Evolutionary conservation across 30 jellyfish, hydroid and myxozoan genomes (phyloP).

Genomic region (Chrysaora quinquecirrha): DNA sequence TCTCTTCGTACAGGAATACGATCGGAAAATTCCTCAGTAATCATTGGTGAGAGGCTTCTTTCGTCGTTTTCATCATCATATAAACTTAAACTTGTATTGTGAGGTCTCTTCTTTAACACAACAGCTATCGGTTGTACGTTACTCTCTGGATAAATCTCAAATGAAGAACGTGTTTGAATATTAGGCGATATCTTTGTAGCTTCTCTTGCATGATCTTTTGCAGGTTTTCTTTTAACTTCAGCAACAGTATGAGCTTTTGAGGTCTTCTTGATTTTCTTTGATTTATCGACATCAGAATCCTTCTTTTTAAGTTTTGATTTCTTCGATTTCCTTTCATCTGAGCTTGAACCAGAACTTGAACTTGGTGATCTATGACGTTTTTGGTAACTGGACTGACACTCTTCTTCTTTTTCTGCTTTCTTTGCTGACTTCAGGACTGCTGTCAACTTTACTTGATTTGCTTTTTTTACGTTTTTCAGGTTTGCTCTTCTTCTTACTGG

Average conservation of each 20-base stretch:
- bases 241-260: neutral
- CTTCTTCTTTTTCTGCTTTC: neutral
- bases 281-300: conserved; percentile 15
- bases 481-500: neutral
- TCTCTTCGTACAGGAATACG: conserved; percentile 9
- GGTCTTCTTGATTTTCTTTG: conserved; percentile 10
- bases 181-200: neutral
- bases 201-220: neutral
- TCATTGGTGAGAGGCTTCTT: neutral
- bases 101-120: neutral
- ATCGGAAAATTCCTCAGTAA: neutral
- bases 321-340: conserved; percentile 26
- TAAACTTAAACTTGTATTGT: neutral
- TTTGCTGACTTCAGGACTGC: neutral
- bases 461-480: neutral
- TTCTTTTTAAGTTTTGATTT: conserved; percentile 10
- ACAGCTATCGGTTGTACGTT: neutral
- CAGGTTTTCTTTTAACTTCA: conserved; percentile 35
- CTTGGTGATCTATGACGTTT: conserved; percentile 51
- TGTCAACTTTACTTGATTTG: neutral
- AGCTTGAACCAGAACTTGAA: conserved; percentile 39
- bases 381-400: conserved; percentile 2
- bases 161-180: too few species aligned
- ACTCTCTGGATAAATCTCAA: too few species aligned
- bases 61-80: neutral